phyloP scores from a whole-genome alignment of 2,797 vertebrate species.

The Spheniscus humboldti region DNA sequence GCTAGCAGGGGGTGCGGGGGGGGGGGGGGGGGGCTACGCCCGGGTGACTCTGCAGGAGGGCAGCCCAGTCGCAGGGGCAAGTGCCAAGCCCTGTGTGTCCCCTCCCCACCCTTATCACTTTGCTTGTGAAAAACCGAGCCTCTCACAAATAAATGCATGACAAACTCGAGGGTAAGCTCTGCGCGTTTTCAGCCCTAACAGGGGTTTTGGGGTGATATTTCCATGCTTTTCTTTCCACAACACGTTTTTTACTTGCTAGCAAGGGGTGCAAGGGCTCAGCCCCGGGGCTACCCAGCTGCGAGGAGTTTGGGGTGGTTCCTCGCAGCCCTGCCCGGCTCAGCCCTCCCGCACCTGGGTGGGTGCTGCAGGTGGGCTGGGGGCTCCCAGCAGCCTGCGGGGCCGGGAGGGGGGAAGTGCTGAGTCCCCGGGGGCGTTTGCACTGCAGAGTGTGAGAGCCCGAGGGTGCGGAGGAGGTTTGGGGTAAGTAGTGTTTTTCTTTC shows the following conservation, averaged over 20 bases:
- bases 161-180: background rate
- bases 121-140: rapidly evolving
- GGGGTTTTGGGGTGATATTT: background rate
- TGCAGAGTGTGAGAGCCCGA: background rate
- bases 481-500: background rate
- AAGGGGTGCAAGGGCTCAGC: no score
- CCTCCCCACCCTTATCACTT: background rate
- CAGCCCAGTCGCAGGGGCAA: no score
- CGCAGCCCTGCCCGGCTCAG: background rate
- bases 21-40: no score
- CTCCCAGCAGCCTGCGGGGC: background rate
- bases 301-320: background rate
- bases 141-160: rapidly evolving
- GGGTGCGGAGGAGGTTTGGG: no score
- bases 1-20: background rate
- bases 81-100: no score
- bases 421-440: no score
- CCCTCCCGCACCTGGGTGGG: background rate
- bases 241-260: background rate
- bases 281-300: background rate
- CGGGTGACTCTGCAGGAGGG: no score
- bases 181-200: background rate
- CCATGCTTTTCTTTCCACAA: no score
- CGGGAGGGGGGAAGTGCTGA: background rate
- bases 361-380: background rate